Base-by-base conservation (phyloP, 2,113 vertebrate genomes). In the Aepyceros melampus region DNA sequence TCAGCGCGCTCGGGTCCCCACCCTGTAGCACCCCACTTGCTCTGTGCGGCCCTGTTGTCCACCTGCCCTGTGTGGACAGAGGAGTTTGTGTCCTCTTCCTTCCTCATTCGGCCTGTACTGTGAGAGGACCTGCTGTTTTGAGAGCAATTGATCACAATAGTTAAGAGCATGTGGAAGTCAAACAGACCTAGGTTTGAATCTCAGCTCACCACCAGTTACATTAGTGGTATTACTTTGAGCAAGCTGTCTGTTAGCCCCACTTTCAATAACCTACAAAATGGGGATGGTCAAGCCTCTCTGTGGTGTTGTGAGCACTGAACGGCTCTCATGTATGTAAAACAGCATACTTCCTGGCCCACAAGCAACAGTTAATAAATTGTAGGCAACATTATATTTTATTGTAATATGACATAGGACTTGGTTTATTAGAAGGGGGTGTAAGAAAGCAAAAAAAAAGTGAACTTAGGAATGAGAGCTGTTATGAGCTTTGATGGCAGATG, bases 21-120 rank as follows among this genome's bases (percentile, higher is more conserved):
- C 29, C n/a, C 10, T 25, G 1, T 23, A 25, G n/a, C 4, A 19
- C 7, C 36, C 3, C 6, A 7, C 3, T 12, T n/a, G 56, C 23
- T 88, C 16, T 64, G n/a, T 47, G 60, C 10, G 19, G 53, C 27
- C 45, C 49, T 10, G 1, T 33, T 8, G 2, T 4, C 29, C 3
- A 0, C 25, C 27, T 45, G 6, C 10, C n/a, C 60, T 49, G 40
- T 19, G n/a, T 3, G 83, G 33, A 16, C 9, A 7, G 58, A 36
- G 10, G 53, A 40, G 17, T 21, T 25, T 55, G n/a, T 74, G 84
- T 31, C 60, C 27, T 27, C 47, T 16, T 25, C 12, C 55, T 27
- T 4, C 7, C 2, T 27, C 6, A 1, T 15, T 7, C 36, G 64
- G 31, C 29, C 33, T 10, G 0, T 6, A 1, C 8, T 19, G 6